Evolutionary conservation across 2,888 invertebrate genomes (phyloP), one percentile per base, ranked within the genome.

Genomic region (Cheilosia vulpina): DNA sequence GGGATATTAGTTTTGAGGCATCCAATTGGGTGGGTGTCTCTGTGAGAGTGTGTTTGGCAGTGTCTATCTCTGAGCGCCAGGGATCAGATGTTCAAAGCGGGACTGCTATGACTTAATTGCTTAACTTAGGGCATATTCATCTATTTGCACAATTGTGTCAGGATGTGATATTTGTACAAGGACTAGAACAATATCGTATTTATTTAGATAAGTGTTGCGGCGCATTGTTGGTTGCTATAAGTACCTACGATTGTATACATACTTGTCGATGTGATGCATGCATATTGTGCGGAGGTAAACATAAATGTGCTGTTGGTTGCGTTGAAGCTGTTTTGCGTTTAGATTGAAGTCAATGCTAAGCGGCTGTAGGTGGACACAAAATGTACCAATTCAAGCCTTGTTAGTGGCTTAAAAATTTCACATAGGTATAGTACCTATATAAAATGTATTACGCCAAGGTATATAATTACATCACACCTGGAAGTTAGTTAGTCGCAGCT

Each of bases 141-240:
- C 71, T 85, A 58, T 85, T 85, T 85, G 81, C 21, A 72, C 76
- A 77, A 81, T 72, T 85, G 85, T 76, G 81, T 62, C 60, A 71
- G 85, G 45, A 85, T 76, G 85, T 77, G 81, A 72, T 85, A 68
- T 85, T 85, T 85, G 85, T 52, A 15, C 62, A 72, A 47, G 66
- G 76, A 85, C 81, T 71, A 84, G 73, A 79, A 58, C 71, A 66
- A 17, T 52, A 31, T 27, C 57, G 57, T 62, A 62, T 72, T 85
- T 80, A 55, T 76, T 81, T 81, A 21, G 50, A 66, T 58, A 27
- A 38, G 53, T 41, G 27, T 50, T 75, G 71, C 21, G 77, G 72
- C 77, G 15, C 6, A 17, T 24, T 68, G 63, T 50, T 73, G 27
- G 62, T 68, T 72, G 45, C 68, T 83, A 52, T 15, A 43, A n/a